Conservation (phyloP, 2,797 vertebrate genomes). For the Acanthurus leucopareius region DNA sequence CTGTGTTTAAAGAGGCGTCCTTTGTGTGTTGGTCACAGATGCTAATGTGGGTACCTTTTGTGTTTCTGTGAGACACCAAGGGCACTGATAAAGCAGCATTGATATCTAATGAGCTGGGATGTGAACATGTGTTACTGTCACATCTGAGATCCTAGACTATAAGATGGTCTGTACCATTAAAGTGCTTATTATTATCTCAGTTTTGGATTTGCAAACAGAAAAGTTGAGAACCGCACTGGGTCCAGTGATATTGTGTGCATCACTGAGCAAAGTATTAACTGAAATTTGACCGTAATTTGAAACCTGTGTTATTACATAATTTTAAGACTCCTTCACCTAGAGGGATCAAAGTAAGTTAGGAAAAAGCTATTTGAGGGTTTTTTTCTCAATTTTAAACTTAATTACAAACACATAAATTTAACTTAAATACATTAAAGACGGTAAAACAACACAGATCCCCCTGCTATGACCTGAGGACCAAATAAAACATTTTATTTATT, state of each 20-base stretch:
- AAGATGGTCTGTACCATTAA: neutral
- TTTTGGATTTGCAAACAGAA: neutral
- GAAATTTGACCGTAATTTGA: neutral
- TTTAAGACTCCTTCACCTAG: no score
- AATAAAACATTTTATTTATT: neutral
- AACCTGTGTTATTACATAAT: neutral
- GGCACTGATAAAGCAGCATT: no score
- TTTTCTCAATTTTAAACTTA: no score
- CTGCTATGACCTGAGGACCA: neutral
- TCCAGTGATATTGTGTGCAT: neutral
- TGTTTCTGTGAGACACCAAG: no score
- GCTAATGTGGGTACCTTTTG: no score
- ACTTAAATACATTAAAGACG: neutral
- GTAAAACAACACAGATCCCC: neutral
- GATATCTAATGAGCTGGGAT: neutral
- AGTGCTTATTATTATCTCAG: neutral
- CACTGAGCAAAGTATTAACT: neutral
- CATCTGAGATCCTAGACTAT: neutral
- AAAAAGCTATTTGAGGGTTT: no score
- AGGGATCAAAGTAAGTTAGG: neutral
- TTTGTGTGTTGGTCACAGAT: no score
- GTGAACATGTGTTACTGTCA: neutral
- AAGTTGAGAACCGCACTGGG: neutral
- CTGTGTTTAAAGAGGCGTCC: no score
- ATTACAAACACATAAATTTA: neutral